Evolutionary conservation across 92 coral and sea anemone genomes (phyloP), one percentile per base, ranked within the genome.

Genomic region (Epizoanthus rinbou): DNA sequence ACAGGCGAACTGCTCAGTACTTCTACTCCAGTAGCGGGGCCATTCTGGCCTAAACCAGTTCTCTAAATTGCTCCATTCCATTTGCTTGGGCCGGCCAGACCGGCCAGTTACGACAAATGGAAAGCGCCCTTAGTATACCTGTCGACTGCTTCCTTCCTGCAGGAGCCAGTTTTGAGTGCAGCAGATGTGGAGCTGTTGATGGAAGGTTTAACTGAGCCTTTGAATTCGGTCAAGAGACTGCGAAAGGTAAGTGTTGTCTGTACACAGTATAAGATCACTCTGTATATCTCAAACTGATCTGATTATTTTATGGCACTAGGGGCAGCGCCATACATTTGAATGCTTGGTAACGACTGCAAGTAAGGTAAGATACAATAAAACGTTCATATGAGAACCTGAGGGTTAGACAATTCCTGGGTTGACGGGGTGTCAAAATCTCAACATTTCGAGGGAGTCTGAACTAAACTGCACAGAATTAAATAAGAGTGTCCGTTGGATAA

Each of bases 101-200:
- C n/a, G n/a, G n/a, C n/a, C n/a, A n/a, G n/a, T n/a, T n/a, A n/a
- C n/a, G n/a, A n/a, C n/a, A n/a, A n/a, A n/a, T n/a, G n/a, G n/a
- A n/a, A n/a, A n/a, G n/a, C n/a, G n/a, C n/a, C n/a, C n/a, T 50
- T 50, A 50, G 2, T 59, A 24, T 25, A 6, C 50, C 0, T 80
- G 18, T 23, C 58, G 11, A 3, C 15, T 74, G 11, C 59, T 18
- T 74, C 13, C 57, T 60, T 9, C 2, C 67, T 62, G 15, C n/a
- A 94, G 98, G 98, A 95, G 47, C 97, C 98, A 11, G 94, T 86
- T 28, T 86, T 95, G 45, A 81, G 87, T 54, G 78, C 73, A 3
- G 58, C 79, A 22, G 97, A 93, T 41, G 91, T 95, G 31, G 82
- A 90, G 23, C 79, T 81, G 16, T 63, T 95, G 75, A 64, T 89